A percentile compares a stretch with the other conserved stretches of the same genome.
Conservation (phyloP, 2,113 vertebrate genomes). For the Gila orcuttii region DNA sequence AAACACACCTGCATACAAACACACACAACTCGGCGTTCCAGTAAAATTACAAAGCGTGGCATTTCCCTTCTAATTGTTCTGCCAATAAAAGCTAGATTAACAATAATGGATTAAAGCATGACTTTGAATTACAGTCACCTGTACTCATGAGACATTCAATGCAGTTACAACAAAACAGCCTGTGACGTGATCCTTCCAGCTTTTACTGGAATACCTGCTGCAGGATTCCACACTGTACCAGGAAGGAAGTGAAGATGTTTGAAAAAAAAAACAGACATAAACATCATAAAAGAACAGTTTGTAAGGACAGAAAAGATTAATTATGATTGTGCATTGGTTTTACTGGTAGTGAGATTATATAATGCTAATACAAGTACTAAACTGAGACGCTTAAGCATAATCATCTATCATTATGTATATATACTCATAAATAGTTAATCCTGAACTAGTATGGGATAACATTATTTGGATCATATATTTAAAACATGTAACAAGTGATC, state of each 20-base stretch:
- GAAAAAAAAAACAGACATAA: conserved; percentile 7
- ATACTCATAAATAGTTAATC: neutral
- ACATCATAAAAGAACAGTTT: neutral
- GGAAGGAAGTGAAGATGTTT: conserved; percentile 43
- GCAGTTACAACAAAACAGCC: conserved; percentile 38
- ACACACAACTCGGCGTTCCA: neutral
- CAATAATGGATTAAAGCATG: conserved; percentile 22
- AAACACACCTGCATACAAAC: conserved; percentile 29
- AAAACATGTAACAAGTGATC: neutral
- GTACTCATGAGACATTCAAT: conserved; percentile 4
- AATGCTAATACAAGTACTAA: neutral
- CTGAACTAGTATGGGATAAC: neutral
- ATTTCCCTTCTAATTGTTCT: conserved; percentile 35
- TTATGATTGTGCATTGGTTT: neutral
- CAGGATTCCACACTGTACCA: conserved; percentile 46
- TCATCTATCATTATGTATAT: neutral
- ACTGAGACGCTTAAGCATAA: neutral
- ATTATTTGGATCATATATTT: neutral
- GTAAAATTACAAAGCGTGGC: neutral
- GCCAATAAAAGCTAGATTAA: conserved; percentile 40
- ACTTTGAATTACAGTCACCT: conserved; percentile 39
- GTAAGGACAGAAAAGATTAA: conserved; percentile 2
- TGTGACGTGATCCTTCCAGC: conserved; percentile 43
- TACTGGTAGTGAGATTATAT: conserved; percentile 11
- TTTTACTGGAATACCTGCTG: conserved; percentile 58